Percentiles rank a stretch among this genome's conserved stretches.
Evolutionary conservation across 1,140 invertebrate genomes (phyloP).

Genomic region (Mycetomoellerius zeteki): DNA sequence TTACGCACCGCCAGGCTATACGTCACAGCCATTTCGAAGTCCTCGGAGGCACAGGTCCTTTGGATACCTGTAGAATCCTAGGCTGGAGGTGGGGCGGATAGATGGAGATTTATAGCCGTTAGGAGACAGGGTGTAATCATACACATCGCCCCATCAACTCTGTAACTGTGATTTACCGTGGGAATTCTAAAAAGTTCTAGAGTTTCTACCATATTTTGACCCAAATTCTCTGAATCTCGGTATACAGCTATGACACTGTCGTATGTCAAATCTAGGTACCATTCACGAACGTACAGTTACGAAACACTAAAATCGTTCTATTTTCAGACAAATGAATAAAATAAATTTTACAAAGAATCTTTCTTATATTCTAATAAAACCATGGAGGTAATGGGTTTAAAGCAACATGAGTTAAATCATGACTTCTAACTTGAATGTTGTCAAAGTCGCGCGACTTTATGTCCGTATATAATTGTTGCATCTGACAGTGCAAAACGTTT

Average conservation of each 20-base stretch:
- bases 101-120: constrained; percentile 84
- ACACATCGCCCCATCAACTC: constrained; percentile 85
- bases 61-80: constrained; percentile 78
- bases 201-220: constrained; percentile 69
- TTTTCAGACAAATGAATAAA: not conserved
- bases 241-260: constrained; percentile 17
- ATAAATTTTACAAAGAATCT: not conserved
- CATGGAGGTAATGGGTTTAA: not conserved
- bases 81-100: constrained; percentile 66
- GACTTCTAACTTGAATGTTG: constrained; percentile 51
- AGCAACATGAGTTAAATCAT: not conserved
- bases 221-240: constrained; percentile 42
- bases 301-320: not conserved
- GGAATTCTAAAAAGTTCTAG: constrained; percentile 80
- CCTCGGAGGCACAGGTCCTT: constrained; percentile 65
- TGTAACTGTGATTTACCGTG: constrained; percentile 85
- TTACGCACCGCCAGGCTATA: constrained; percentile 67
- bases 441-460: constrained; percentile 49
- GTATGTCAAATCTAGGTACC: constrained; percentile 20
- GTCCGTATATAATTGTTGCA: constrained; percentile 60
- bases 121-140: constrained; percentile 86
- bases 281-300: constrained; percentile 7
- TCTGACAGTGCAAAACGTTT: constrained; percentile 60
- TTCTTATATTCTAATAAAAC: not conserved
- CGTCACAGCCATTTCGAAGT: constrained; percentile 72